phyloP scores from a whole-genome alignment of 1,140 invertebrate species.

The Arion vulgaris region DNA sequence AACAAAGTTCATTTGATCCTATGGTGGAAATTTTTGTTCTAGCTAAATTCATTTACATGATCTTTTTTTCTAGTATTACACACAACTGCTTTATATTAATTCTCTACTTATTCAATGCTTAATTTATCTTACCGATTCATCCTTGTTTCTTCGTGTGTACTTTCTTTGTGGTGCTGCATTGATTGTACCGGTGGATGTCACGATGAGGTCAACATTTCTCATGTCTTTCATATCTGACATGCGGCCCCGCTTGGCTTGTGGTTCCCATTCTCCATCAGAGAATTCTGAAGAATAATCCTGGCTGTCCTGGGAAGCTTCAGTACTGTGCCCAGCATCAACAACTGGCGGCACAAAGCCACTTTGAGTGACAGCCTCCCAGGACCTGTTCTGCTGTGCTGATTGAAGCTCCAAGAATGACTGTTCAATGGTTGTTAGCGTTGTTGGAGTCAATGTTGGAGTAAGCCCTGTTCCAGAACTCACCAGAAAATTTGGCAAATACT shows the following conservation, averaged over 20 bases:
- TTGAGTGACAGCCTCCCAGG: constrained; percentile 82
- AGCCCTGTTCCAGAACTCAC: constrained; percentile 86
- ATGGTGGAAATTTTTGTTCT: too few species aligned
- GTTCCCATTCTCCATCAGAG: constrained; percentile 54
- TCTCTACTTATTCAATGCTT: background rate
- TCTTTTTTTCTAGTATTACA: too few species aligned
- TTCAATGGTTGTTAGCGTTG: constrained; percentile 91
- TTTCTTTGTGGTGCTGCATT: constrained; percentile 48
- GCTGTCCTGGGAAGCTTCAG: constrained; percentile 55
- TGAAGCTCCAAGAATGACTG: constrained; percentile 79
- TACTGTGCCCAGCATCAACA: constrained; percentile 73
- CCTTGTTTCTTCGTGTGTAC: constrained; percentile 50
- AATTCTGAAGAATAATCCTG: constrained; percentile 52
- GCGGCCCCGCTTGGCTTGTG: constrained; percentile 46
- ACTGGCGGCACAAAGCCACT: constrained; percentile 91
- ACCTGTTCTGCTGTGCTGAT: constrained; percentile 75
- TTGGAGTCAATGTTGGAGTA: constrained; percentile 92
- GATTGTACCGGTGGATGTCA: constrained; percentile 37
- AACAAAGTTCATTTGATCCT: too few species aligned
- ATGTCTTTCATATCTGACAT: constrained; percentile 10
- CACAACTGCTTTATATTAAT: too few species aligned
- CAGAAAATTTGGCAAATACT: constrained; percentile 56
- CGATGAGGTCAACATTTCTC: constrained; percentile 27
- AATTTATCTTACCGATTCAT: constrained; percentile 54
- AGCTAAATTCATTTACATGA: too few species aligned